Evolutionary conservation across 2,113 vertebrate genomes (phyloP).

Genomic region (Gallinago media): DNA sequence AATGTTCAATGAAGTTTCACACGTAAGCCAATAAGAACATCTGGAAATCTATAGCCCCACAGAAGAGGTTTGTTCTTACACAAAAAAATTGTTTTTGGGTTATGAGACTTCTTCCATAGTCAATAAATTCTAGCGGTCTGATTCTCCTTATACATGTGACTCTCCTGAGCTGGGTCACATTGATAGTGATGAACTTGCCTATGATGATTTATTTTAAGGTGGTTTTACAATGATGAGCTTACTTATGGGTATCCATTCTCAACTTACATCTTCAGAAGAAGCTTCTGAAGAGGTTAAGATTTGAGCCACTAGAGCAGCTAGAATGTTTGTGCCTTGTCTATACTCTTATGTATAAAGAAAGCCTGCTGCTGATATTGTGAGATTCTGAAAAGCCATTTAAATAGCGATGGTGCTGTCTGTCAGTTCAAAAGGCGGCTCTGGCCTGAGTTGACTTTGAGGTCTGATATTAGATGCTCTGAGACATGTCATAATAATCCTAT

Average conservation of each 20-base stretch:
- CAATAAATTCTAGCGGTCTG: background rate
- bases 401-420: background rate
- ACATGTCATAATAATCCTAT: background rate
- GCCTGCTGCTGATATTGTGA: fast-evolving
- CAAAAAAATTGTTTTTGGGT: background rate
- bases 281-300: background rate
- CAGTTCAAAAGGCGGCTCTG: background rate
- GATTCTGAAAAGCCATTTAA: background rate
- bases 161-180: background rate
- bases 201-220: background rate
- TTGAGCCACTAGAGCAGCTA: background rate
- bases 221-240: background rate
- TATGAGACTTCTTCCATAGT: background rate
- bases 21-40: background rate
- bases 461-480: background rate
- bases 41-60: background rate
- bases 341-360: background rate
- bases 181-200: background rate
- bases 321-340: background rate
- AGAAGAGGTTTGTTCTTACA: background rate
- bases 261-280: background rate
- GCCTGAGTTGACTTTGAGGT: background rate
- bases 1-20: background rate
- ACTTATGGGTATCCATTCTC: background rate
- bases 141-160: background rate